Evolutionary conservation across 2,888 invertebrate species (phyloP).

Genomic region (Himalopsyche tibetana): DNA sequence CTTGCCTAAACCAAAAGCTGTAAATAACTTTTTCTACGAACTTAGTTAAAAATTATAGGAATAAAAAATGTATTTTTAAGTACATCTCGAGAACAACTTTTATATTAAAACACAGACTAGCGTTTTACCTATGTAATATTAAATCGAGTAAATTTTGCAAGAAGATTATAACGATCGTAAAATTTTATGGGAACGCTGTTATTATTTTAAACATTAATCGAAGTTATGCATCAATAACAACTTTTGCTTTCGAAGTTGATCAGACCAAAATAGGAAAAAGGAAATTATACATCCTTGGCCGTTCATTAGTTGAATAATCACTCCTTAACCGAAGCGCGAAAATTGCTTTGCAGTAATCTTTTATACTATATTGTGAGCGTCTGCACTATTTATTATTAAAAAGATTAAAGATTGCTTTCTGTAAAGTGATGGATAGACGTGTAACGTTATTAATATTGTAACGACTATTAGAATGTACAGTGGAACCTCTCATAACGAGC

Average conservation of each 20-base stretch:
- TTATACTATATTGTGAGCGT: neutral
- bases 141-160: too few species aligned
- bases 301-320: neutral
- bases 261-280: neutral
- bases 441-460: neutral
- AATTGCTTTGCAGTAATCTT: neutral
- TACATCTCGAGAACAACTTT: too few species aligned
- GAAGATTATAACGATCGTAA: too few species aligned
- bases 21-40: too few species aligned
- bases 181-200: neutral
- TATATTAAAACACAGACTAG: too few species aligned
- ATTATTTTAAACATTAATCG: neutral
- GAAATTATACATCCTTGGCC: neutral
- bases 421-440: neutral
- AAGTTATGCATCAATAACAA: neutral
- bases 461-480: too few species aligned
- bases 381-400: neutral
- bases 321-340: neutral
- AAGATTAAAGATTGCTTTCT: neutral
- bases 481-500: too few species aligned
- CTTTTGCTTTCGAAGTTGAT: neutral
- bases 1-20: too few species aligned
- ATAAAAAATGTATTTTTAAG: too few species aligned
- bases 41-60: too few species aligned
- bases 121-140: too few species aligned